These are phyloP conservation scores for Tinea pellionella DNA, from an alignment of 2,888 invertebrate species.

Conservation along the genomic window DNA sequence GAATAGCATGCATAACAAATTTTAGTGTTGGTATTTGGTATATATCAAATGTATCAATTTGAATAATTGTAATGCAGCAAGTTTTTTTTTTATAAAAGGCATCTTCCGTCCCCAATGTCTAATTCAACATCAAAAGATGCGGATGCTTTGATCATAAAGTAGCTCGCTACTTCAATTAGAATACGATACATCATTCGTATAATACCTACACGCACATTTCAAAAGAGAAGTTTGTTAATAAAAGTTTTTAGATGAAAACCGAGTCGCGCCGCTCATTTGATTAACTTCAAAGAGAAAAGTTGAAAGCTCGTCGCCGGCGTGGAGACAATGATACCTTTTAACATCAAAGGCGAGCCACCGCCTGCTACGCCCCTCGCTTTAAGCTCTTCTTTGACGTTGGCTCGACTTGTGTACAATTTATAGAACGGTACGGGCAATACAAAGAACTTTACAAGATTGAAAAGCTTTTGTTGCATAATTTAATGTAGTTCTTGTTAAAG, in stretches of 20 bases:
- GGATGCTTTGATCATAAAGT: conserved; percentile 47
- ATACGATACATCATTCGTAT: conserved; percentile 26
- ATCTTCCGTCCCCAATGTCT: conserved; percentile 27
- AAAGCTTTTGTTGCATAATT: conserved; percentile 29
- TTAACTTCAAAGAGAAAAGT: conserved; percentile 54
- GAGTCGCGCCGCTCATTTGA: conserved; percentile 46
- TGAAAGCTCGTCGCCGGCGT: conserved; percentile 47
- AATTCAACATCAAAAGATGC: conserved; percentile 47
- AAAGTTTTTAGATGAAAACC: conserved; percentile 37
- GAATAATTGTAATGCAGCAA: too few species aligned
- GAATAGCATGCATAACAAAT: neutral
- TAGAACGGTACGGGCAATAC: conserved; percentile 21
- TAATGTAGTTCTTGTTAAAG: conserved; percentile 21
- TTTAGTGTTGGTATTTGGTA: neutral
- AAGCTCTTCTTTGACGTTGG: conserved; percentile 27
- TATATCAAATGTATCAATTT: too few species aligned
- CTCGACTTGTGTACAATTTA: conserved; percentile 16
- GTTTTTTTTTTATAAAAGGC: neutral
- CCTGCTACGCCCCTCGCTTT: conserved; percentile 31
- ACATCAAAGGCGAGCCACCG: conserved; percentile 46
- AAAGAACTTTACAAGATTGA: conserved; percentile 27
- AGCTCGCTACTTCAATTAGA: conserved; percentile 43
- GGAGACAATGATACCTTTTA: conserved; percentile 54
- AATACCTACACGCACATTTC: neutral
- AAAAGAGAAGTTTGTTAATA: conserved; percentile 30